Base-by-base conservation (phyloP, 1,140 invertebrate species). In the Drosophila oshimai region DNA sequence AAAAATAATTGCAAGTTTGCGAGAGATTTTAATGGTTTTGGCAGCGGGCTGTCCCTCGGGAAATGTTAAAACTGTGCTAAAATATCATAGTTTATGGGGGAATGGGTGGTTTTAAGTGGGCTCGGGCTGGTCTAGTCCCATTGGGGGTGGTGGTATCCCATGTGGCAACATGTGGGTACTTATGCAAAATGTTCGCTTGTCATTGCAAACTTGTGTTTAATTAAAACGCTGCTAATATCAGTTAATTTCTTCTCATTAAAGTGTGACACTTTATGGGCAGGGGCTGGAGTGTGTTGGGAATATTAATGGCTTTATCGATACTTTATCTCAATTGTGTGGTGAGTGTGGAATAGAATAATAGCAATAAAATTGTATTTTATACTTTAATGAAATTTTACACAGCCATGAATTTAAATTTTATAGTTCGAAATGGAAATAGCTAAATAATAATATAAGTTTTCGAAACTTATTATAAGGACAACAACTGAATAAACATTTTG, bases 151-250 rank as follows among this genome's bases (percentile, higher is more conserved):
- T 22, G 10, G 22, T 24, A 15, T 62, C 58, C 77, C 80, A 80
- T 81, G 69, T 83, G 78, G 78, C 74, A 83, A 64, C 79, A 83
- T 83, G 78, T 83, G 73, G 78, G 78, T 77, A 73, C 78, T 81
- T 81, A 83, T 81, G 78, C 49, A 83, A 83, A 81, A 83, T 69
- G 68, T 62, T 76, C 33, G 44, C 62, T 67, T 72, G 54, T 73
- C 74, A 81, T 53, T 79, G 65, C 62, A 73, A 69, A 68, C 69
- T 81, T 76, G 67, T 44, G 54, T 77, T 83, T 81, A 83, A 81
- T 81, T 81, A 81, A 81, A 81, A 81, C 57, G 61, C 57, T 83
- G 78, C 77, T 81, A 81, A 81, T 81, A 76, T 83, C 78, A 81
- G 67, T 77, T 81, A 81, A 83, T 83, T 81, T 68, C 67, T 61